Evolutionary conservation across 2,888 invertebrate genomes (phyloP).

Genomic region (Koerneria pararmatus): DNA sequence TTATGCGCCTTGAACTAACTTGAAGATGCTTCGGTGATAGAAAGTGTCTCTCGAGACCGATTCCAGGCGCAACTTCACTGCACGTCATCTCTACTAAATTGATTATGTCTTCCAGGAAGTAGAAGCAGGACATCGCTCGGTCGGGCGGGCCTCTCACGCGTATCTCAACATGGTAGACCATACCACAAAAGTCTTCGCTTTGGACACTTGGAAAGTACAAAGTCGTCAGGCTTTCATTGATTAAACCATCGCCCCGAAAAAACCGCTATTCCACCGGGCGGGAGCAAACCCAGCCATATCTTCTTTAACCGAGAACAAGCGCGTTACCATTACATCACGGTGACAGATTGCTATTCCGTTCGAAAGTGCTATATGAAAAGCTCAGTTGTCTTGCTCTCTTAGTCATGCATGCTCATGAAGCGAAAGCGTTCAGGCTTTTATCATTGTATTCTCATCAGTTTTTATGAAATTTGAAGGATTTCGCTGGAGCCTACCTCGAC

Average conservation of each 20-base stretch:
- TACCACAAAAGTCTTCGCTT: not conserved
- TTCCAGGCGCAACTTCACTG: slow-evolving; percentile 70
- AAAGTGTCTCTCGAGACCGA: slow-evolving; percentile 70
- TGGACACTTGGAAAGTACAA: not conserved
- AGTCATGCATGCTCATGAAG: too few species aligned
- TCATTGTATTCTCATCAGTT: too few species aligned
- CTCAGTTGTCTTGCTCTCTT: too few species aligned
- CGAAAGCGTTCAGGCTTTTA: too few species aligned
- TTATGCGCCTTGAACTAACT: not conserved
- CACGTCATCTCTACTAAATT: slow-evolving; percentile 66
- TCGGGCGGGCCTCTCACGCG: slow-evolving; percentile 62
- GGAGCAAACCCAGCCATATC: too few species aligned
- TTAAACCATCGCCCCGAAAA: not conserved
- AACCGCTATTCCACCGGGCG: slow-evolving; percentile 60
- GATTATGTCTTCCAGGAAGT: slow-evolving; percentile 69
- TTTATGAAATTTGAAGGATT: not conserved
- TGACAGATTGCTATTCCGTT: too few species aligned
- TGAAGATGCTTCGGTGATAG: slow-evolving; percentile 65
- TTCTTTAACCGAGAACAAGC: too few species aligned
- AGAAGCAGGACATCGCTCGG: slow-evolving; percentile 63
- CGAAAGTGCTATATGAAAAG: too few species aligned
- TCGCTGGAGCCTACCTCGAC: slow-evolving; percentile 31
- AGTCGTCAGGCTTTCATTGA: too few species aligned
- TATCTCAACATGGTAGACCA: slow-evolving; percentile 61
- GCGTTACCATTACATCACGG: too few species aligned